Percentiles rank a stretch among this genome's conserved stretches.
Evolutionary conservation across 1,140 invertebrate species (phyloP).

Genomic region (Drosophila hydei): DNA sequence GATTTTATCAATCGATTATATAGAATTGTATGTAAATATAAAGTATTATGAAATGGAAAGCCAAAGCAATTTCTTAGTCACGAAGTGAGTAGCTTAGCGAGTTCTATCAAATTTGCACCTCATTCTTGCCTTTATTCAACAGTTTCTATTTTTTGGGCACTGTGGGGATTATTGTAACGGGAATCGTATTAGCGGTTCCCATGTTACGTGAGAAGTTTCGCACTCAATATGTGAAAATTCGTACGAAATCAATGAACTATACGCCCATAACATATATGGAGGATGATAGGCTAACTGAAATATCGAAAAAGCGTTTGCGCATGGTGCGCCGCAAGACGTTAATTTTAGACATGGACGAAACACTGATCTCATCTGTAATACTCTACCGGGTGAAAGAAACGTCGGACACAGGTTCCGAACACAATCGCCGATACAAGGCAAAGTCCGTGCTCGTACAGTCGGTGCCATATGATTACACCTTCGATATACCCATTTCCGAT

Average conservation of each 20-base stretch:
- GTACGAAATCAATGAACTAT: constrained; percentile 20
- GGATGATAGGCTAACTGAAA: constrained; percentile 10
- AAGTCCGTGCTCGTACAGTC: neutral
- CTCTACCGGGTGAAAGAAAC: neutral
- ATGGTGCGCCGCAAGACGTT: constrained; percentile 49
- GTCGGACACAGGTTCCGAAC: neutral
- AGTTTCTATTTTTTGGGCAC: constrained; percentile 9
- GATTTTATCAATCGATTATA: neutral
- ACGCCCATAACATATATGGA: constrained; percentile 29
- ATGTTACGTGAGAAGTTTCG: neutral
- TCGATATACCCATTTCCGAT: neutral
- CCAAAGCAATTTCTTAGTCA: neutral
- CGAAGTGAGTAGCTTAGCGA: constrained; percentile 27
- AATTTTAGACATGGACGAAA: constrained; percentile 59
- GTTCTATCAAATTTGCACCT: neutral
- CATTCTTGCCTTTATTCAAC: neutral
- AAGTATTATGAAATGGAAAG: neutral
- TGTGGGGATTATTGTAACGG: neutral
- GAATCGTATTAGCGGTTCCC: neutral
- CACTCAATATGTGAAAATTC: neutral
- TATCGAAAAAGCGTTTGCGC: constrained; percentile 33
- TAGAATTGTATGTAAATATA: neutral
- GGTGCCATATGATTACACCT: constrained; percentile 21
- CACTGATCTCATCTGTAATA: constrained; percentile 34
- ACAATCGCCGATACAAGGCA: neutral